Evolutionary conservation across 2,888 invertebrate species (phyloP).

Genomic region (Melinopterus prodromus): DNA sequence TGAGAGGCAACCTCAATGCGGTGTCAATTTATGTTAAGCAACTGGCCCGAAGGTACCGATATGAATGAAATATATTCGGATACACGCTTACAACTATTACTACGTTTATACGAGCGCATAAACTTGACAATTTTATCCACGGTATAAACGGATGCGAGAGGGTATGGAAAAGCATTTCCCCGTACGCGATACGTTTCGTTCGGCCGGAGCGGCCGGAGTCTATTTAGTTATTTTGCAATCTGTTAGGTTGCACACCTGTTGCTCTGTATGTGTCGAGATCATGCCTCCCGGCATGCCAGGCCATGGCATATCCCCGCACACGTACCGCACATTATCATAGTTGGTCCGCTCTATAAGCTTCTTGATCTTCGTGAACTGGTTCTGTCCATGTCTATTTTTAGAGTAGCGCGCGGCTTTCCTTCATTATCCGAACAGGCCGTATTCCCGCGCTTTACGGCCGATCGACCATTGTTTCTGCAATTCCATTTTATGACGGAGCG

Average conservation of each 20-base stretch:
- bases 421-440: constrained; percentile 15
- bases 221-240: constrained; percentile 42
- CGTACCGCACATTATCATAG: constrained; percentile 35
- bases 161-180: neutral
- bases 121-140: neutral
- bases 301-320: constrained; percentile 35
- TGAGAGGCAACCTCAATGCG: neutral
- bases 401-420: constrained; percentile 25
- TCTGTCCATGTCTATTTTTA: constrained; percentile 42
- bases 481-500: neutral
- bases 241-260: constrained; percentile 47
- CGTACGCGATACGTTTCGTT: neutral
- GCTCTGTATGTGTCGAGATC: constrained; percentile 42
- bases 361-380: constrained; percentile 39
- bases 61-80: neutral
- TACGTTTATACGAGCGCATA: neutral
- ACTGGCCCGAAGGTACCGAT: neutral
- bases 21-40: neutral
- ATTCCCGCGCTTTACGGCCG: constrained; percentile 11
- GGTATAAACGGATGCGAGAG: neutral
- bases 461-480: constrained; percentile 18
- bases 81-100: neutral
- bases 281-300: constrained; percentile 25
- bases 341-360: constrained; percentile 28
- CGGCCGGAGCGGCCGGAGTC: constrained; percentile 30